These are phyloP conservation scores for Miltochrista miniata DNA, from an alignment of 2,888 invertebrate species.

Conservation along the genomic window DNA sequence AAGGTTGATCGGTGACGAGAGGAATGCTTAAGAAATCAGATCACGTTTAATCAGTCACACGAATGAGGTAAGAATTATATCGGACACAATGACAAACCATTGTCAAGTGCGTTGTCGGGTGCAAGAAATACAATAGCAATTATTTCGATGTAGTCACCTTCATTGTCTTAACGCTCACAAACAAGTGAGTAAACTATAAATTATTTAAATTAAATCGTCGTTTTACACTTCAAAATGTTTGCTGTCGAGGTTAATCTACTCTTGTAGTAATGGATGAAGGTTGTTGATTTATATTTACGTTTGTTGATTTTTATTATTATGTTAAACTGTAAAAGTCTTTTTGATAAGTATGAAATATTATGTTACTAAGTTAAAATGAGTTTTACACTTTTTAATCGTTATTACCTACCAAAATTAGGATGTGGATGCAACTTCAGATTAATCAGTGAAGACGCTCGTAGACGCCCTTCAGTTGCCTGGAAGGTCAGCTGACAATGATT, in stretches of 20 bases:
- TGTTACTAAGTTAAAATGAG: too few relatives aligned
- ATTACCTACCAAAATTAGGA: too few relatives aligned
- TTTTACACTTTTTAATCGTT: too few relatives aligned
- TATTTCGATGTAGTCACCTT: slow-evolving; percentile 40
- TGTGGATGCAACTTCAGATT: too few relatives aligned
- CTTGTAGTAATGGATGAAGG: neutral
- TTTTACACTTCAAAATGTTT: slow-evolving; percentile 34
- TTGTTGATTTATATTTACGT: neutral
- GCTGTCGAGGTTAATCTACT: slow-evolving; percentile 11
- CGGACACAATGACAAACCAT: slow-evolving; percentile 58
- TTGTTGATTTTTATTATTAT: neutral
- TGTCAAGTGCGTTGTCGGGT: slow-evolving; percentile 42
- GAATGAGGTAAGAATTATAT: slow-evolving; percentile 70
- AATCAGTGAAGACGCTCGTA: too few relatives aligned
- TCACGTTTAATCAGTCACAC: slow-evolving; percentile 65
- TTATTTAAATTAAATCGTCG: slow-evolving; percentile 39
- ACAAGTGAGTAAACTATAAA: slow-evolving; percentile 35
- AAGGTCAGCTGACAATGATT: too few relatives aligned
- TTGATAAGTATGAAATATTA: too few relatives aligned
- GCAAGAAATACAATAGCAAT: slow-evolving; percentile 44
- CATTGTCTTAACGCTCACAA: slow-evolving; percentile 32
- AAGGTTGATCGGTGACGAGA: slow-evolving; percentile 46
- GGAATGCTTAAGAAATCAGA: slow-evolving; percentile 62
- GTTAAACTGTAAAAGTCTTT: neutral
- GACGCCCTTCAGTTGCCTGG: too few relatives aligned